A percentile compares a stretch with the other conserved stretches of the same genome.
phyloP scores from a whole-genome alignment of 2,113 vertebrate species.

The Micromys minutus region DNA sequence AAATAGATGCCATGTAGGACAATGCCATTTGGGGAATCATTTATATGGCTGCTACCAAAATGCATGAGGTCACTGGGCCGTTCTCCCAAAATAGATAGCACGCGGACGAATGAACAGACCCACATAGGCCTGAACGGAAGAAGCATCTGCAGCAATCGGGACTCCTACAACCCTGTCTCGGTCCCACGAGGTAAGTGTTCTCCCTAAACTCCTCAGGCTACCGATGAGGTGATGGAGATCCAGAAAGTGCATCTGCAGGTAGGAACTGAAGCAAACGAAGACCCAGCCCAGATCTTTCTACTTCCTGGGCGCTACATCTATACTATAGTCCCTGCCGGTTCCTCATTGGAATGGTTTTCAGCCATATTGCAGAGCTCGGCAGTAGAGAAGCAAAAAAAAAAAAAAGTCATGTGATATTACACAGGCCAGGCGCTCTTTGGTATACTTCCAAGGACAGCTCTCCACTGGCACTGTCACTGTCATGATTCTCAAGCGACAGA shows the following conservation, averaged over 20 bases:
- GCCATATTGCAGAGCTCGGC: not conserved
- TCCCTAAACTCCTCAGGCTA: not conserved
- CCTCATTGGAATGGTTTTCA: not conserved
- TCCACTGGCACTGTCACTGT: not conserved
- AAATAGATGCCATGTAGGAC: not conserved
- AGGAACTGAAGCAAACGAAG: not conserved
- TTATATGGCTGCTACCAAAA: not conserved
- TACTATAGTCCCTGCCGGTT: not conserved
- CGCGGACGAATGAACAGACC: not conserved
- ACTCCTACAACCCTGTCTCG: constrained; percentile 12
- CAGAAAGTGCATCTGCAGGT: not conserved
- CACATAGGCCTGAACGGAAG: not conserved
- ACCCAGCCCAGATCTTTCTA: not conserved
- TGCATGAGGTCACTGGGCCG: not conserved
- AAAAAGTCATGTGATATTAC: not conserved
- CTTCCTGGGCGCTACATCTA: not conserved
- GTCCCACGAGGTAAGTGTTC: not conserved
- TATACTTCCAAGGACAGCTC: not conserved
- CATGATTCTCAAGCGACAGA: not conserved
- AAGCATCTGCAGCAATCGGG: not conserved
- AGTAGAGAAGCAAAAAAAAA: not conserved
- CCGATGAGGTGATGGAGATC: not conserved
- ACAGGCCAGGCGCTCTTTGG: constrained; percentile 9
- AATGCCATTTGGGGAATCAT: not conserved
- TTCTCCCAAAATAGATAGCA: not conserved